phyloP scores from a whole-genome alignment of 2,113 vertebrate genomes.

The Lichenostomus cassidix region DNA sequence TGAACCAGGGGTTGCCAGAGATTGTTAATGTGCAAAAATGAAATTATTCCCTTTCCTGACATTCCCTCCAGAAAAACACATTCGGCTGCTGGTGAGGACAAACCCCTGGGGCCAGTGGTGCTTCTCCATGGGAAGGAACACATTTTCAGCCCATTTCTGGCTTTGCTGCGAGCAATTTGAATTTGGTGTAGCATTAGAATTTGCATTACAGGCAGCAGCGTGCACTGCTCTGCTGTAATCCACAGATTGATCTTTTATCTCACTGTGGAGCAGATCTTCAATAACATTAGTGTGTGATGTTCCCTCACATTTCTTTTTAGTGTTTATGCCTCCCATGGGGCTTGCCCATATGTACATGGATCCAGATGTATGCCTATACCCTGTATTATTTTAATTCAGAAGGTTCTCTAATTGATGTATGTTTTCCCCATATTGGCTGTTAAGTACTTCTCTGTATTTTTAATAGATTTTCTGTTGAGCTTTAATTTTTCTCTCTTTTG shows the following conservation, averaged over 20 bases:
- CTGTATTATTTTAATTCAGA: neutral
- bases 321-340: neutral
- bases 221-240: neutral
- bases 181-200: neutral
- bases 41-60: neutral
- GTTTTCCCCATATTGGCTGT: neutral
- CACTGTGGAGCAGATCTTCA: neutral
- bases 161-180: neutral
- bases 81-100: neutral
- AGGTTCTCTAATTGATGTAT: neutral
- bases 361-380: neutral
- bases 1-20: neutral
- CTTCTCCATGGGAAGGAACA: neutral
- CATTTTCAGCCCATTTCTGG: neutral
- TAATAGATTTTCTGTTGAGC: neutral
- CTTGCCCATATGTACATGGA: neutral
- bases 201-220: fast-evolving
- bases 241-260: neutral
- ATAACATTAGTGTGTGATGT: neutral
- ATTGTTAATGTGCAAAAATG: neutral
- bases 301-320: neutral
- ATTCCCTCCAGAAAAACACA: neutral
- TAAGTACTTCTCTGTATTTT: neutral
- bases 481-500: neutral
- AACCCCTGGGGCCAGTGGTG: neutral